Conservation (phyloP, 2,113 vertebrate species). For the Athene noctua region DNA sequence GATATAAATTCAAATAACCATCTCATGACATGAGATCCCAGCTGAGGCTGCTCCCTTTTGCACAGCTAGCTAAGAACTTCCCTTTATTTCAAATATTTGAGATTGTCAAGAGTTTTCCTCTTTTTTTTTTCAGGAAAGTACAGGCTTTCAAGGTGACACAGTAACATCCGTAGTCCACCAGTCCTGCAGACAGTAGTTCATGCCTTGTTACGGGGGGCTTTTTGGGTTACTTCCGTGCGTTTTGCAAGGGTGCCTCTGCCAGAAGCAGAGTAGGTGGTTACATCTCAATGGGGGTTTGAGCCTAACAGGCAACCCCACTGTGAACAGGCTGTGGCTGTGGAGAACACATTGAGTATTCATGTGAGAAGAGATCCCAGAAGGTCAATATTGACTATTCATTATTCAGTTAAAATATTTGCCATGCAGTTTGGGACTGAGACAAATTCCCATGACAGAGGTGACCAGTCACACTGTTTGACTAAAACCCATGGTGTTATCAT, state of each 20-base stretch:
- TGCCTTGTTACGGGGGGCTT: not conserved
- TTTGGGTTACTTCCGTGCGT: rapidly evolving
- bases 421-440: not conserved
- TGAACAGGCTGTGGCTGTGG: not conserved
- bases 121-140: not conserved
- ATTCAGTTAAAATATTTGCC: constrained; percentile 14
- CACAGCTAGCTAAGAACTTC: not conserved
- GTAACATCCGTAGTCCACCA: not conserved
- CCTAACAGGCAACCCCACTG: not conserved
- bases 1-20: not conserved
- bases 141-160: not conserved
- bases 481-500: not conserved
- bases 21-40: not conserved
- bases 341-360: not conserved
- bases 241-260: not conserved
- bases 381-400: constrained; percentile 37
- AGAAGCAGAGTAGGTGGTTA: not conserved
- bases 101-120: not conserved
- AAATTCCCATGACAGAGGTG: not conserved
- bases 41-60: not conserved
- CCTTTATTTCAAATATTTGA: not conserved
- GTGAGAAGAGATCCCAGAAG: not conserved
- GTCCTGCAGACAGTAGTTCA: not conserved
- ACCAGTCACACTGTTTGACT: not conserved
- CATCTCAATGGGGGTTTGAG: not conserved